Evolutionary conservation across 2,888 invertebrate species (phyloP).

Genomic region (Ceraclea dissimilis): DNA sequence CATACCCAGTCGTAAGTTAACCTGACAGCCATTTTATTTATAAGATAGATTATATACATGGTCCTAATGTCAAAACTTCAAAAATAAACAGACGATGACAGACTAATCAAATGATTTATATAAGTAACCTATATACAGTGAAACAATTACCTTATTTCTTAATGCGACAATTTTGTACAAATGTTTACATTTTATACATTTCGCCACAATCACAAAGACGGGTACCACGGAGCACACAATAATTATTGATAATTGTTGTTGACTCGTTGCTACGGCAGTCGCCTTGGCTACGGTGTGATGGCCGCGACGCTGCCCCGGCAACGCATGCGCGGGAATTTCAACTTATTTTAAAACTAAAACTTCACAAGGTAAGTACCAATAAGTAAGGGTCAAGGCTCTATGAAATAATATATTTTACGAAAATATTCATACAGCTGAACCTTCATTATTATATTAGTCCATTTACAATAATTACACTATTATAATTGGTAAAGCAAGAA

Average conservation of each 20-base stretch:
- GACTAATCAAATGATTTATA: not conserved
- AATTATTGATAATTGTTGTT: no score
- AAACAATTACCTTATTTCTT: not conserved
- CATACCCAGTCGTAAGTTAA: no score
- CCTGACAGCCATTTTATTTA: constrained; percentile 22
- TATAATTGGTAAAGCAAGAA: no score
- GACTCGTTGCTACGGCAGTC: constrained; percentile 26
- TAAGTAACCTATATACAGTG: not conserved
- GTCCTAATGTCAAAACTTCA: constrained; percentile 18
- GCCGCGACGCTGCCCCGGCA: constrained; percentile 20
- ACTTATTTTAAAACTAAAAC: constrained; percentile 9
- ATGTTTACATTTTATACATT: not conserved
- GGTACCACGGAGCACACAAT: constrained; percentile 1
- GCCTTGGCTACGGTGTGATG: constrained; percentile 24
- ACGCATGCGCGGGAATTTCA: constrained; percentile 21
- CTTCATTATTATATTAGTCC: no score
- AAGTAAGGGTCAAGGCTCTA: no score
- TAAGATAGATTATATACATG: no score
- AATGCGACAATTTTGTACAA: not conserved
- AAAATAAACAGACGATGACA: constrained; percentile 13
- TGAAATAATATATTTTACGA: no score
- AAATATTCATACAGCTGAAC: no score
- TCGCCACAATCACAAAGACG: not conserved
- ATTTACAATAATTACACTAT: no score
- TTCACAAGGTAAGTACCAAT: not conserved